Conservation (phyloP, 2,113 vertebrate species). For the Sorex fumeus region DNA sequence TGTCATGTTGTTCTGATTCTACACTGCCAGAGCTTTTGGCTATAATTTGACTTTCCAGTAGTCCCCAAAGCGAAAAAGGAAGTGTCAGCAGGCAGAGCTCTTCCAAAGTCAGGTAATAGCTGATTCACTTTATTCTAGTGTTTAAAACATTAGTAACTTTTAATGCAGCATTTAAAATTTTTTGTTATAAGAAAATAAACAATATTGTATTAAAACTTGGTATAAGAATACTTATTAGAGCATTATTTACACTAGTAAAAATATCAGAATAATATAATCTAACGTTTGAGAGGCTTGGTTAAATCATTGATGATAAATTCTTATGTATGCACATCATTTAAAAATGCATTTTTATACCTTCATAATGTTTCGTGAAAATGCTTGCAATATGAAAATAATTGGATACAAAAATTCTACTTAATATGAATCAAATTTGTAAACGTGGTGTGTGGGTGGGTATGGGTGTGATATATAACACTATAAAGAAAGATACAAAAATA, state of each 20-base stretch:
- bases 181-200: conserved; percentile 34
- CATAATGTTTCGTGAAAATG: not conserved
- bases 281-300: no score
- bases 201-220: not conserved
- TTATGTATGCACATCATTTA: not conserved
- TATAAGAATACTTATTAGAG: conserved; percentile 20
- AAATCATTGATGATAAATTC: conserved; percentile 23
- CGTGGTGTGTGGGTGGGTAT: no score
- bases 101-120: not conserved
- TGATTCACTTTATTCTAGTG: conserved; percentile 18
- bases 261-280: not conserved
- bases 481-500: conserved; percentile 56
- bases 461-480: not conserved
- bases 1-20: not conserved
- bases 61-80: conserved; percentile 33
- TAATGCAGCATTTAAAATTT: not conserved
- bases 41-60: conserved; percentile 38
- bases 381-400: conserved; percentile 7
- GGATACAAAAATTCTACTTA: conserved; percentile 20
- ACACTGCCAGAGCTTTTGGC: not conserved
- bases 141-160: conserved; percentile 49
- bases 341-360: conserved; percentile 40
- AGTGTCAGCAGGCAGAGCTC: not conserved
- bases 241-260: conserved; percentile 32
- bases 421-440: conserved; percentile 31